Conservation (phyloP, 2,113 vertebrate species). For the Mungos mungo region DNA sequence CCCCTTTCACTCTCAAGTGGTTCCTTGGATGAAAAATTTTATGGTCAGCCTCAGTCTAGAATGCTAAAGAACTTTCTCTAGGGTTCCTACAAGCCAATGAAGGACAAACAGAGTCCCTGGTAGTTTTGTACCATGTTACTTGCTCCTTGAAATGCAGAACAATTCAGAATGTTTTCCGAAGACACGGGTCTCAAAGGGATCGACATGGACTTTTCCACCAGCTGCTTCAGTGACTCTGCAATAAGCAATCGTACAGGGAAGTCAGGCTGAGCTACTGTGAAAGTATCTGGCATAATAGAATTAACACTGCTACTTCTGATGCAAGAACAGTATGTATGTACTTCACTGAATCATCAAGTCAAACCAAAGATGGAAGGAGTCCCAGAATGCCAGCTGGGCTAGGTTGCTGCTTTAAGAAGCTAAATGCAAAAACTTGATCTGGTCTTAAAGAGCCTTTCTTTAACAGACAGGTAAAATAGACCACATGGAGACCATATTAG, state of each 20-base stretch:
- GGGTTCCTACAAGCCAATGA: neutral
- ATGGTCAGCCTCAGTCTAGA: neutral
- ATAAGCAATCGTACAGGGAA: slow-evolving; percentile 63
- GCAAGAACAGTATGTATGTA: slow-evolving; percentile 74
- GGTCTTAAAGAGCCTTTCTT: slow-evolving; percentile 36
- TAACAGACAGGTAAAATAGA: slow-evolving; percentile 42
- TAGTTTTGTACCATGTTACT: neutral
- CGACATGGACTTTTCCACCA: slow-evolving; percentile 69
- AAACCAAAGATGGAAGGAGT: slow-evolving; percentile 73
- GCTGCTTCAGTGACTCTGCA: slow-evolving; percentile 72
- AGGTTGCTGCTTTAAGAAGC: slow-evolving; percentile 55
- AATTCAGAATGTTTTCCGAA: slow-evolving; percentile 71
- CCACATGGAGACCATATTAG: neutral
- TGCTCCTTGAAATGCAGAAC: slow-evolving; percentile 43
- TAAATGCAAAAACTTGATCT: slow-evolving; percentile 54
- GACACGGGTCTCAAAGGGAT: slow-evolving; percentile 60
- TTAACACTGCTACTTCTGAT: slow-evolving; percentile 74
- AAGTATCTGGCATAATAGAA: slow-evolving; percentile 72
- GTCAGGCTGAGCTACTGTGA: slow-evolving; percentile 63
- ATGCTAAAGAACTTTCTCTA: neutral
- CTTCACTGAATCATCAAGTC: slow-evolving; percentile 74
- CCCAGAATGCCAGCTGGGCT: slow-evolving; percentile 75
- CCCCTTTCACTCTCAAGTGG: neutral
- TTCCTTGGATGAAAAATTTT: neutral
- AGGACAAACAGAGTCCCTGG: neutral